Evolutionary conservation across 1,140 invertebrate species (phyloP).

Genomic region (Drosophila mauritiana): DNA sequence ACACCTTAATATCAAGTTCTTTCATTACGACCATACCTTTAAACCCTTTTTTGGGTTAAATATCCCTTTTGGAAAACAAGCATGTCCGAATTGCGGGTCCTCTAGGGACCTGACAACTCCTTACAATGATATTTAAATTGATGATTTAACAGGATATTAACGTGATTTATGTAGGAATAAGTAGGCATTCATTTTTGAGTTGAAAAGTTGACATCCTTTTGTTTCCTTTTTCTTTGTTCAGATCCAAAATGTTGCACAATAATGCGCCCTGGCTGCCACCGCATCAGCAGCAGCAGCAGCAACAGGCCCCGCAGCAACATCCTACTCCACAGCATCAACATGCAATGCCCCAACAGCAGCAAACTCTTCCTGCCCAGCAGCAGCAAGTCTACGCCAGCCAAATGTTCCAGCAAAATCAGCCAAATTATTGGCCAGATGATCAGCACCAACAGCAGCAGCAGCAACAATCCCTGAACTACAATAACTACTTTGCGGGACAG

Average conservation of each 20-base stretch:
- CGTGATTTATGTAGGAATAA: not conserved
- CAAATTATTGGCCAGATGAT: constrained; percentile 58
- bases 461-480: constrained; percentile 42
- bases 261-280: constrained; percentile 68
- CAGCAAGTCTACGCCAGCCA: constrained; percentile 60
- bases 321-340: constrained; percentile 34
- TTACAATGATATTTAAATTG: too few relatives aligned
- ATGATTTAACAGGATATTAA: too few relatives aligned
- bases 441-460: constrained; percentile 20
- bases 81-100: not conserved
- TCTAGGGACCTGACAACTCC: not conserved
- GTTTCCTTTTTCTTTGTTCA: constrained; percentile 3
- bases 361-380: constrained; percentile 27
- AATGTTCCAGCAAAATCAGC: constrained; percentile 63
- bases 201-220: not conserved
- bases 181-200: not conserved
- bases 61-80: not conserved
- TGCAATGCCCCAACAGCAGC: constrained; percentile 25
- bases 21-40: not conserved
- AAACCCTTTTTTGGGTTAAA: not conserved
- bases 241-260: constrained; percentile 72
- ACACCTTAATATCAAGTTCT: not conserved
- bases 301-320: constrained; percentile 34
- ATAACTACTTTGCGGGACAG: constrained; percentile 51
- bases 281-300: constrained; percentile 51